These are phyloP conservation scores for Virgularia gustaviana DNA, from an alignment of 92 coral and sea anemone genomes.

Conservation along the genomic window DNA sequence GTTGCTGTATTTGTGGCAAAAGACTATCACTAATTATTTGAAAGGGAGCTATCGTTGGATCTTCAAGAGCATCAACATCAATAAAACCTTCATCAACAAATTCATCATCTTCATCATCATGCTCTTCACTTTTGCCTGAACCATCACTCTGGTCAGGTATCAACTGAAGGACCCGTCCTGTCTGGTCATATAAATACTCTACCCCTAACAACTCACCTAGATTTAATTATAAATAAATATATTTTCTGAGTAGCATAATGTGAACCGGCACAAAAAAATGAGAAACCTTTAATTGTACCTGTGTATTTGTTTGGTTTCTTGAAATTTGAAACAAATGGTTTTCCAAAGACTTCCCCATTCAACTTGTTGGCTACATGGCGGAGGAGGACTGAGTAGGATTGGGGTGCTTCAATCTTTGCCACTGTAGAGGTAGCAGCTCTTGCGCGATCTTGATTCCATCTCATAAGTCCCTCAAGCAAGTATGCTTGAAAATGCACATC, in stretches of 20 bases:
- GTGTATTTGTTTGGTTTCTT: slow-evolving; percentile 28
- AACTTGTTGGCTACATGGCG: slow-evolving; percentile 22
- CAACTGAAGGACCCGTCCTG: slow-evolving; percentile 21
- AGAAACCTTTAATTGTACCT: slow-evolving; percentile 1
- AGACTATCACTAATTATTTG: neutral
- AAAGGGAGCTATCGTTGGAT: slow-evolving; percentile 7
- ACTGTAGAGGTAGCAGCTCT: slow-evolving; percentile 32
- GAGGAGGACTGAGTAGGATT: slow-evolving; percentile 16
- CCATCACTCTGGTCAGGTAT: slow-evolving; percentile 10
- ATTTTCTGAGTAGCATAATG: neutral
- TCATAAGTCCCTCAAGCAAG: slow-evolving; percentile 5
- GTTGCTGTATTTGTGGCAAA: neutral
- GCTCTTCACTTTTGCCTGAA: neutral
- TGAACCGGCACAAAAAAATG: neutral
- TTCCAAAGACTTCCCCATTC: slow-evolving; percentile 15
- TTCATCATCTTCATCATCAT: slow-evolving; percentile 6
- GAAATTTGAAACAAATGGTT: slow-evolving; percentile 24
- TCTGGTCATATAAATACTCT: slow-evolving; percentile 25
- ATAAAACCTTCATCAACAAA: slow-evolving; percentile 7
- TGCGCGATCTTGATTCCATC: slow-evolving; percentile 35
- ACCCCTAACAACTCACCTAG: slow-evolving; percentile 35
- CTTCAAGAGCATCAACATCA: neutral
- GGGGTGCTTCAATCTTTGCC: slow-evolving; percentile 8
- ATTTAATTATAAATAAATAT: neutral
- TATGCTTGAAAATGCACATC: slow-evolving; percentile 37